A percentile compares a stretch with the other conserved stretches of the same genome.
These are phyloP conservation scores for Apeltes quadracus DNA, from an alignment of 2,113 vertebrate species.

Conservation along the genomic window DNA sequence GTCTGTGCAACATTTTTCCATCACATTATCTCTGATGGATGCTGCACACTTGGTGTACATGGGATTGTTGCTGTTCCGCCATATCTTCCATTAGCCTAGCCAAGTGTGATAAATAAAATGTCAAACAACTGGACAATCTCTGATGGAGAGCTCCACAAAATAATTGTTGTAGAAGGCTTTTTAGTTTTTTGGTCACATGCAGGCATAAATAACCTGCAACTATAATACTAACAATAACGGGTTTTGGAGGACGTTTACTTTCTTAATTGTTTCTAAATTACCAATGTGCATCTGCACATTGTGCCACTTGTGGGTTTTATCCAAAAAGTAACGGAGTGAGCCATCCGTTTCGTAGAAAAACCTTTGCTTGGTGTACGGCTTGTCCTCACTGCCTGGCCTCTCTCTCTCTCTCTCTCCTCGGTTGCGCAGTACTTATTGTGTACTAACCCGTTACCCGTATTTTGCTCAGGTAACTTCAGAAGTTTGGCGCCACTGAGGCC, in stretches of 20 bases:
- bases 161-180: not conserved
- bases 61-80: not conserved
- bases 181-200: not conserved
- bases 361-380: constrained; percentile 41
- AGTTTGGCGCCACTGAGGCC: not conserved
- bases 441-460: not conserved
- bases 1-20: too few relatives aligned
- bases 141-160: not conserved
- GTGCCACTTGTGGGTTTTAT: not conserved
- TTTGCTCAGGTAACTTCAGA: not conserved
- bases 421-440: not conserved
- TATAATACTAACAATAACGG: not conserved
- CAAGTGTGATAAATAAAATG: constrained; percentile 1
- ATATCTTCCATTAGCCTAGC: not conserved
- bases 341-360: accelerated
- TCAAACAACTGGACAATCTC: not conserved
- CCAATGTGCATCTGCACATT: not conserved
- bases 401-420: not conserved
- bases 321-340: constrained; percentile 12
- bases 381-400: constrained; percentile 15
- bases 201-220: not conserved
- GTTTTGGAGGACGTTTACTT: not conserved
- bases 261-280: not conserved
- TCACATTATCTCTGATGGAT: not conserved
- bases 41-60: not conserved